Evolutionary conservation across 2,888 invertebrate genomes (phyloP), one percentile per base, ranked within the genome.

Genomic region (Agrochola circellaris): DNA sequence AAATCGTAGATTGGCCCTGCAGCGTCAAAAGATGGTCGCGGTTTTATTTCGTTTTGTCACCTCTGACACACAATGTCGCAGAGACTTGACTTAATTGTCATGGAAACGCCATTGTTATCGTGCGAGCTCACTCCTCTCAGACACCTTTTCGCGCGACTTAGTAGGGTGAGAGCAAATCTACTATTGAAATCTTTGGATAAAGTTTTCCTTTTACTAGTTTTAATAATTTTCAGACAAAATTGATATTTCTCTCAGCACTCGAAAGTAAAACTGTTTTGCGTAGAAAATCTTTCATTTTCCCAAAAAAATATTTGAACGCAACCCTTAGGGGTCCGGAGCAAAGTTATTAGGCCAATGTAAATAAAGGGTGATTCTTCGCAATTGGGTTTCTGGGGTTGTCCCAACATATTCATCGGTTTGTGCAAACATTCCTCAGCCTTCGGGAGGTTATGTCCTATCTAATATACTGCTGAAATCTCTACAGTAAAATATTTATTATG

Each of bases 291-390:
- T 89, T 88, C 81, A 89, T 88, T 86, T 87, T 75, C 83, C 79
- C 77, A 79, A 89, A 90, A 92, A 92, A 90, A 93, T 92, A 92
- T 93, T 94, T 92, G 89, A 86, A 87, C 84, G 81, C 76, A 82
- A 79, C 88, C 89, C 88, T 84, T 74, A 79, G 85, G 89, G 90
- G 87, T 86, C 80, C 75, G 85, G 83, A 88, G 80, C 76, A 79
- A 89, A 89, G 89, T 93, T 94, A 93, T 94, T 93, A 92, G 92
- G 91, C 89, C 89, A 92, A 88, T 90, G 92, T 92, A 93, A 94
- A 95, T 93, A 95, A 89, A 90, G 89, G 89, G 87, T 84, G 86
- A 88, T 90, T 91, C 90, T 88, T 91, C 87, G 84, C 89, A 89
- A 92, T 92, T 90, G 89, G 87, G 86, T 87, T 89, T 86, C 85